These are phyloP conservation scores for Neofelis nebulosa DNA, from an alignment of 2,113 vertebrate species.

Conservation along the genomic window DNA sequence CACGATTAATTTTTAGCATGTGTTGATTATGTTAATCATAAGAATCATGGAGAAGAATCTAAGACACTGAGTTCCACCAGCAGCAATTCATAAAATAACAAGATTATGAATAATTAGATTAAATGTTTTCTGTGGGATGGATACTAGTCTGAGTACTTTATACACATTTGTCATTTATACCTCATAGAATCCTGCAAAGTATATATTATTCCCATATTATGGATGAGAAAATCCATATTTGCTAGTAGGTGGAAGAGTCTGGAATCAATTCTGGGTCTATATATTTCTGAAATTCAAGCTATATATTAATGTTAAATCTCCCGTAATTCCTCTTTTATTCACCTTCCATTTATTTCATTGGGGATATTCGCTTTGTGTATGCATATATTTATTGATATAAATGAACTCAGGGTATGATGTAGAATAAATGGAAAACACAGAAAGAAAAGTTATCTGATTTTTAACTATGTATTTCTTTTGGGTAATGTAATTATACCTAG, in stretches of 20 bases:
- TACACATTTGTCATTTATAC: not conserved
- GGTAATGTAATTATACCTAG: not conserved
- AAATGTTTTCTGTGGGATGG: not conserved
- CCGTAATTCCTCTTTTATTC: not conserved
- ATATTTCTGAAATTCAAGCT: not conserved
- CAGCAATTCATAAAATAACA: not conserved
- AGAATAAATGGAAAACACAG: slow-evolving; percentile 13
- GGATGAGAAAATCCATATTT: not conserved
- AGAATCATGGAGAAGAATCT: not conserved
- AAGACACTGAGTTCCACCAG: not conserved
- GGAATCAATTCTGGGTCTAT: not conserved
- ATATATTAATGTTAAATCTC: not conserved
- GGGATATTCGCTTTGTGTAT: not conserved
- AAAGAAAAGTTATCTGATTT: not conserved
- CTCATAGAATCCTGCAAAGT: not conserved
- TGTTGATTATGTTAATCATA: not conserved
- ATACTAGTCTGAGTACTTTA: not conserved
- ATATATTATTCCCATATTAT: not conserved
- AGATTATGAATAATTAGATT: not conserved
- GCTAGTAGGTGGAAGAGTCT: not conserved
- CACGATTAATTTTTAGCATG: not conserved
- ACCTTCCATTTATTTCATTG: not conserved
- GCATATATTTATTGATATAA: not conserved
- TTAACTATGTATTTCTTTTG: not conserved
- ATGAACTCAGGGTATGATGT: not conserved